Conservation (phyloP, 2,888 invertebrate species). For the Euzophera pinguis region DNA sequence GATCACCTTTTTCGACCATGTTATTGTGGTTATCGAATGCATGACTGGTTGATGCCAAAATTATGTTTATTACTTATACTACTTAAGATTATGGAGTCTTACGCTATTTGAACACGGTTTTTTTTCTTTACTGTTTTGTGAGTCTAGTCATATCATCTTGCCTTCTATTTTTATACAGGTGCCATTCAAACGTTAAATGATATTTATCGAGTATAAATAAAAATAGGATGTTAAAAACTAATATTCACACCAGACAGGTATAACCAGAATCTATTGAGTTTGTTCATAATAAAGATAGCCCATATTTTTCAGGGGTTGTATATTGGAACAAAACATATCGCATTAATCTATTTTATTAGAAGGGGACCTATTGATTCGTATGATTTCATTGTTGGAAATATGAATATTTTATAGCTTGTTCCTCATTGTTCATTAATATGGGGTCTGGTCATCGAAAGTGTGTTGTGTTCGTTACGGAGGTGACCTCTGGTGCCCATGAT, state of each 20-base stretch:
- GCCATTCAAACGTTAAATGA: too few relatives aligned
- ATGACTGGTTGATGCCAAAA: too few relatives aligned
- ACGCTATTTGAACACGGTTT: too few relatives aligned
- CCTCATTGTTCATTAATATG: constrained; percentile 30
- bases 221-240: too few relatives aligned
- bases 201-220: too few relatives aligned
- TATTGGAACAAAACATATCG: constrained; percentile 20
- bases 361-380: constrained; percentile 24
- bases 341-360: constrained; percentile 19
- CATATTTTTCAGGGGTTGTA: constrained; percentile 17
- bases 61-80: too few relatives aligned
- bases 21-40: too few relatives aligned
- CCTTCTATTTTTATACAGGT: too few relatives aligned
- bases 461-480: background rate
- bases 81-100: too few relatives aligned
- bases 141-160: too few relatives aligned
- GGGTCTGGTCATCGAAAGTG: constrained; percentile 30
- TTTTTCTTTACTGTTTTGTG: too few relatives aligned
- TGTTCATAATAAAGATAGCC: constrained; percentile 11
- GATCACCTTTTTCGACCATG: too few relatives aligned
- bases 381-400: constrained; percentile 41
- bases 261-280: background rate
- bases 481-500: background rate
- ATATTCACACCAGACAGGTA: background rate
- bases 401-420: constrained; percentile 67